Evolutionary conservation across 2,888 invertebrate genomes (phyloP).

Genomic region (Ditula angustiorana): DNA sequence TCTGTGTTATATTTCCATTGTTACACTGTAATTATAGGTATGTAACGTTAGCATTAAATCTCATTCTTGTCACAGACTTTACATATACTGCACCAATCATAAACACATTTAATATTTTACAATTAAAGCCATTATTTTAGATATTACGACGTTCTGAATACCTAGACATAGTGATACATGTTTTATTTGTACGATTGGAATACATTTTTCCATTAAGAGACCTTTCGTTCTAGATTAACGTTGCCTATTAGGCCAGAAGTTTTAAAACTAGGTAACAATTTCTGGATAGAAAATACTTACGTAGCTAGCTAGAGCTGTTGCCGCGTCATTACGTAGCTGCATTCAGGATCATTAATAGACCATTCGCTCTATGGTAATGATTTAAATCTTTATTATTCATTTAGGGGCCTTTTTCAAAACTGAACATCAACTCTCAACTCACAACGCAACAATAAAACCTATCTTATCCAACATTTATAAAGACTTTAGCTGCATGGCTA

Average conservation of each 20-base stretch:
- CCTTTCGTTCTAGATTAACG: slow-evolving; percentile 1
- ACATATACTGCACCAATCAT: slow-evolving; percentile 38
- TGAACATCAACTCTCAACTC: too few species aligned
- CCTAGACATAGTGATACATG: slow-evolving; percentile 24
- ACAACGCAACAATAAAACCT: too few species aligned
- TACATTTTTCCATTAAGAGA: slow-evolving; percentile 8
- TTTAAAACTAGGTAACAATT: slow-evolving; percentile 1
- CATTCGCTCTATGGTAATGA: too few species aligned
- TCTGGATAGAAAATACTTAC: neutral
- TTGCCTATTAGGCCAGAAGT: neutral
- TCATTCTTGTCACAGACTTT: slow-evolving; percentile 44
- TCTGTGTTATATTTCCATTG: neutral
- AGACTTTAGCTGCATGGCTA: too few species aligned
- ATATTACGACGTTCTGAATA: slow-evolving; percentile 4
- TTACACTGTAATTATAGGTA: slow-evolving; percentile 22
- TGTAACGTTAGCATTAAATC: slow-evolving; percentile 35
- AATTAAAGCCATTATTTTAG: slow-evolving; percentile 27
- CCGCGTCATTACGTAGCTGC: too few species aligned
- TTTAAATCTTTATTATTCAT: too few species aligned
- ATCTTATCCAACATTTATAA: too few species aligned
- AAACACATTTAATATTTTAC: slow-evolving; percentile 24
- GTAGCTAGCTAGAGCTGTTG: too few species aligned
- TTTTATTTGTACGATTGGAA: slow-evolving; percentile 16
- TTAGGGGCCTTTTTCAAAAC: too few species aligned
- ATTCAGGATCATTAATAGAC: too few species aligned